Evolutionary conservation across 2,797 vertebrate species (phyloP).

Genomic region (Merluccius polli): DNA sequence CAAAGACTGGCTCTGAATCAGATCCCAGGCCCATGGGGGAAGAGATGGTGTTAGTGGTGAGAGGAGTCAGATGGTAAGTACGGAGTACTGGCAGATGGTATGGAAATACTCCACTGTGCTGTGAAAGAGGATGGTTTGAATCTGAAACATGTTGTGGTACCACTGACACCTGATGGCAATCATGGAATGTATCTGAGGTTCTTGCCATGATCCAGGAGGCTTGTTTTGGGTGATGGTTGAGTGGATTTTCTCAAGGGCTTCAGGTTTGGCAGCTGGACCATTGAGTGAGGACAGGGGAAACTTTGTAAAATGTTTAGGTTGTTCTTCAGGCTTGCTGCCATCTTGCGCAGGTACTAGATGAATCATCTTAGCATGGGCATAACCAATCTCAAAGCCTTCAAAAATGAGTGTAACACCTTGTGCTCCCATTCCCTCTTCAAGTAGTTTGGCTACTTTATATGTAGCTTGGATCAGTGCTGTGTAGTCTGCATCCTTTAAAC

Average conservation of each 20-base stretch:
- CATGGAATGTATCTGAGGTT: constrained; percentile 67
- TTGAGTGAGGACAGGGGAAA: constrained; percentile 72
- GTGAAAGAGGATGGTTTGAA: constrained; percentile 81
- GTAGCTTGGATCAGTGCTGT: constrained; percentile 63
- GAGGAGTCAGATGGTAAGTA: constrained; percentile 75
- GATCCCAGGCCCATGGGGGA: constrained; percentile 80
- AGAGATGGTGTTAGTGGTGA: constrained; percentile 79
- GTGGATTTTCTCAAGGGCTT: constrained; percentile 61
- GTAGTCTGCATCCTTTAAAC: constrained; percentile 64
- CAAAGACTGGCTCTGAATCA: constrained; percentile 76
- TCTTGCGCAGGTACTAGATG: constrained; percentile 61
- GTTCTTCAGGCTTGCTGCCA: constrained; percentile 20
- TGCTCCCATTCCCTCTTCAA: constrained; percentile 66
- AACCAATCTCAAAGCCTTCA: constrained; percentile 75
- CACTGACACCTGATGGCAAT: constrained; percentile 72
- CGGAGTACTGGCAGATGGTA: constrained; percentile 64
- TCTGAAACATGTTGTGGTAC: constrained; percentile 76
- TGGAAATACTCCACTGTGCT: constrained; percentile 78
- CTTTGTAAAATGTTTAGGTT: constrained; percentile 56
- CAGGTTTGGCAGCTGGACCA: constrained; percentile 61
- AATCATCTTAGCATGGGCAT: constrained; percentile 74
- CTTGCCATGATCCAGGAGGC: constrained; percentile 69
- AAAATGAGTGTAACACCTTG: constrained; percentile 71
- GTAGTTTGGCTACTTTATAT: constrained; percentile 64
- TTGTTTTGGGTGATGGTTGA: constrained; percentile 62